Base-by-base conservation (phyloP, 2,113 vertebrate species). In the Onychorhynchus coronatus region DNA sequence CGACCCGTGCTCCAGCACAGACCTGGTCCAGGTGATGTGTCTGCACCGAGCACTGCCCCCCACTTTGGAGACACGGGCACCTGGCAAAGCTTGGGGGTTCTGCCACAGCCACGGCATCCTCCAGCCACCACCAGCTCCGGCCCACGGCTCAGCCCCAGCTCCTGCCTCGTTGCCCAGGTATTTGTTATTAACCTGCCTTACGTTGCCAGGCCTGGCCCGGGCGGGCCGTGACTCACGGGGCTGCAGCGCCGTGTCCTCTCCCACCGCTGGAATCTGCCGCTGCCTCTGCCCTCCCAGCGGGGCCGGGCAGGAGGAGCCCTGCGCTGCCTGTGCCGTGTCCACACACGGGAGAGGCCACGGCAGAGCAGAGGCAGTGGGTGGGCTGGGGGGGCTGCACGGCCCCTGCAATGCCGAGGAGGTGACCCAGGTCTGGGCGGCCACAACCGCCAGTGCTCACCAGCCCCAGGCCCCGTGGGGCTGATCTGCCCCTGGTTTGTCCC, bases 11-110 rank as follows among this genome's bases (percentile, higher is more conserved):
- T 35, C 24, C n/a, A 42, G 39, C 65, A 42, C 89, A 31, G 58
- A 47, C 49, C 83, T 47, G 49, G 2, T 8, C 65, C 0, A 3
- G 58, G 35, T 1, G 7, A 47, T 0, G 3, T 0, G 0, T 68
- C 25, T 25, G 52, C 4, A 1, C 73, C 8, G 21, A 20, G n/a
- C 46, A 18, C 47, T 0, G 2, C 72, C n/a, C 80, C 33, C 37
- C 12, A 3, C n/a, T 33, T 31, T 33, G 63, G n/a, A 27, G 28
- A 39, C 12, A 1, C 1, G 0, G 23, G 14, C 22, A 13, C 14
- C 24, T 1, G 2, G 19, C 9, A 7, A 16, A 8, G 4, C 31
- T 9, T 19, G 13, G 10, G 15, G 11, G 41, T 30, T 49, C 65
- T 55, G 11, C 68, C 0, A 0, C 8, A 2, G 33, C 53, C 81